Evolutionary conservation across 1,140 invertebrate species (phyloP).

Genomic region (Leptinotarsa defecta): DNA sequence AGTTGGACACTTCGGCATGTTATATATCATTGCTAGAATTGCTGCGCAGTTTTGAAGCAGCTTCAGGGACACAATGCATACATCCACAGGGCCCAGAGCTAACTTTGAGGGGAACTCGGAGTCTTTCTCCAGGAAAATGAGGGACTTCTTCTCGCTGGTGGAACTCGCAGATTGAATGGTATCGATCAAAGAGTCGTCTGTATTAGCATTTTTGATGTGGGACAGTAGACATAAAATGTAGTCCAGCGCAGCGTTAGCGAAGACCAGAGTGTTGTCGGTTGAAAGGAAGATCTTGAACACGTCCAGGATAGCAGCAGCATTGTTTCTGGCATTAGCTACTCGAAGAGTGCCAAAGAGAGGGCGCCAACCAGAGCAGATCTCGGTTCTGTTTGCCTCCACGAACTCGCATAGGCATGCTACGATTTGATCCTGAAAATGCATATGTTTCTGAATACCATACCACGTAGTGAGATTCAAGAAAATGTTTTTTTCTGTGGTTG

Average conservation of each 20-base stretch:
- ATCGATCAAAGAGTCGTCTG: conserved; percentile 47
- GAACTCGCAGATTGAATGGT: conserved; percentile 12
- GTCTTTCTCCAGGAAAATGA: conserved; percentile 35
- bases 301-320: conserved; percentile 80
- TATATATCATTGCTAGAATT: conserved; percentile 89
- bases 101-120: conserved; percentile 40
- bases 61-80: conserved; percentile 84
- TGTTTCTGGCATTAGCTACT: conserved; percentile 71
- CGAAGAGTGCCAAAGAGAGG: conserved; percentile 88
- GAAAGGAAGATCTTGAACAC: conserved; percentile 91
- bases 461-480: too few species aligned
- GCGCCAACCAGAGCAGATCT: conserved; percentile 92
- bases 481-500: too few species aligned
- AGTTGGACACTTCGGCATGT: conserved; percentile 91
- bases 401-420: conserved; percentile 94
- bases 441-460: not conserved
- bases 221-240: conserved; percentile 88
- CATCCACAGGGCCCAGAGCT: conserved; percentile 59
- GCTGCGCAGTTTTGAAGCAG: conserved; percentile 84
- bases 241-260: conserved; percentile 91
- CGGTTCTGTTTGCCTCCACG: conserved; percentile 88
- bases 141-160: conserved; percentile 32
- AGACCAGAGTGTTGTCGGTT: conserved; percentile 90
- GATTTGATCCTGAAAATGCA: conserved; percentile 75
- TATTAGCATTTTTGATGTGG: conserved; percentile 63